Conservation (phyloP, 2,113 vertebrate species). For the Zootoca vivipara region DNA sequence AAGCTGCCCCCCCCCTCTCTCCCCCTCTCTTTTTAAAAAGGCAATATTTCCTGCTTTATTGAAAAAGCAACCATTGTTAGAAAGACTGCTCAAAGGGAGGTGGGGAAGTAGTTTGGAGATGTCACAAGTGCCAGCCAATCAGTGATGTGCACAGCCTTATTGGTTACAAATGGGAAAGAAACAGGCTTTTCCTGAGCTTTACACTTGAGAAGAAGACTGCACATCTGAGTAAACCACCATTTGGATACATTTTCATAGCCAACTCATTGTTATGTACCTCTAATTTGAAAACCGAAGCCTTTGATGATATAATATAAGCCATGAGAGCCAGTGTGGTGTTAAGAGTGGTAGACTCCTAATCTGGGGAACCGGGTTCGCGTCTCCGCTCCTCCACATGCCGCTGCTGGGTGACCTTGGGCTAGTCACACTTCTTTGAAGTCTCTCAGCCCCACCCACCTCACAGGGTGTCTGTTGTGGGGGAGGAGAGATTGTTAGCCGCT, state of each 20-base stretch:
- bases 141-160: not conserved
- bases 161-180: not conserved
- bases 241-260: no score
- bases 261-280: not conserved
- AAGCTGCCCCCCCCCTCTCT: not conserved
- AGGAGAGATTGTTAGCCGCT: no score
- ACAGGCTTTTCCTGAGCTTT: not conserved
- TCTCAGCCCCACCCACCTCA: no score
- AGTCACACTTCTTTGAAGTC: no score
- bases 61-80: not conserved
- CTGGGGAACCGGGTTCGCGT: no score
- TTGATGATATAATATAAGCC: no score
- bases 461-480: no score
- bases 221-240: not conserved
- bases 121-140: not conserved
- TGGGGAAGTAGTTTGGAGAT: not conserved
- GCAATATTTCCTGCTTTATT: not conserved
- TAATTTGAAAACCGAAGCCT: not conserved
- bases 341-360: no score
- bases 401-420: no score
- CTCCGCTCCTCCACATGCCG: no score
- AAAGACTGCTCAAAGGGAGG: not conserved
- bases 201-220: not conserved
- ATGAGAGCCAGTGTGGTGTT: no score
- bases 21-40: not conserved